Evolutionary conservation across 1,140 invertebrate species (phyloP).

Genomic region (Caerostris extrusa): DNA sequence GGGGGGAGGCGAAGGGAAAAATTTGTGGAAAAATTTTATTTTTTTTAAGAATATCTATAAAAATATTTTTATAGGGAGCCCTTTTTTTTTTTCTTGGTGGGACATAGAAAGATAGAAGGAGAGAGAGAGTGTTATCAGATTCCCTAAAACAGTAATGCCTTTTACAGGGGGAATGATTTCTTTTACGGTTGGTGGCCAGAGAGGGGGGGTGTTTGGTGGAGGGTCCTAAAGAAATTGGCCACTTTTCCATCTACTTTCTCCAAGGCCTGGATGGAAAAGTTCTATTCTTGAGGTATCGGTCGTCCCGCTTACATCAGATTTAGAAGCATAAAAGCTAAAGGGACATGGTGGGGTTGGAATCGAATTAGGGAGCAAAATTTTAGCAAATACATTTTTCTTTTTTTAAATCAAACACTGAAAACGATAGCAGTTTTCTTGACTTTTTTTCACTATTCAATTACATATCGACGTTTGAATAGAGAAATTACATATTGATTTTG

Average conservation of each 20-base stretch:
- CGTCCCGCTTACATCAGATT: not conserved
- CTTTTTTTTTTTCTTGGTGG: not conserved
- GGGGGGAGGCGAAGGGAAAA: too few species aligned
- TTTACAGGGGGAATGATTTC: not conserved
- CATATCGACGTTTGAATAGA: too few species aligned
- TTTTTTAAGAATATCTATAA: not conserved
- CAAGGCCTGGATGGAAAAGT: not conserved
- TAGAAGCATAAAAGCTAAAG: not conserved
- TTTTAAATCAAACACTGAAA: too few species aligned
- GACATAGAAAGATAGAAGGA: too few species aligned
- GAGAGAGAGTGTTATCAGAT: too few species aligned
- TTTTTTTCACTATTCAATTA: too few species aligned
- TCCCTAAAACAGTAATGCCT: constrained; percentile 6
- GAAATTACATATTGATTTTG: too few species aligned
- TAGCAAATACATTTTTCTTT: too few species aligned
- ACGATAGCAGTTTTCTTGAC: too few species aligned
- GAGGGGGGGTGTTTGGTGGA: not conserved
- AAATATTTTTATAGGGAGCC: not conserved
- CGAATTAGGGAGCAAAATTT: not conserved
- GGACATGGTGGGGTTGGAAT: not conserved
- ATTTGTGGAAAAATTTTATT: not conserved
- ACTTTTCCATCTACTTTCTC: not conserved
- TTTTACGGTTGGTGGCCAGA: not conserved
- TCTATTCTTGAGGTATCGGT: not conserved
- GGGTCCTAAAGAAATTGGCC: constrained; percentile 1